Conservation (phyloP, 2,888 invertebrate species). For the Ormia ochracea region DNA sequence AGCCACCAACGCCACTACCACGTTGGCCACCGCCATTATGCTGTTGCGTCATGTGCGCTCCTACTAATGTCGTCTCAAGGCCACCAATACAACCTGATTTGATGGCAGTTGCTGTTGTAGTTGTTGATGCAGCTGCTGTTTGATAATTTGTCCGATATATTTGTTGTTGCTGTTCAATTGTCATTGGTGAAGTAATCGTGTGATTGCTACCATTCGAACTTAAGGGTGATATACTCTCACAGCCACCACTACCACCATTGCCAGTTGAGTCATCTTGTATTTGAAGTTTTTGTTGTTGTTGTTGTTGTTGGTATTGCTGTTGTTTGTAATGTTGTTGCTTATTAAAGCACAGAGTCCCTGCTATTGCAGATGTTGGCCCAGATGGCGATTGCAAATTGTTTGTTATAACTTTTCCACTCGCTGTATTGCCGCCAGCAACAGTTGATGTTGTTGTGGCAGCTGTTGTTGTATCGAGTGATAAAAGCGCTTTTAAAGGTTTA, state of each 20-base stretch:
- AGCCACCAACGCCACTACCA: conserved; percentile 45
- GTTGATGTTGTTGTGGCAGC: conserved; percentile 57
- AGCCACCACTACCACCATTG: conserved; percentile 54
- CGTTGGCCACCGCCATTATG: conserved; percentile 45
- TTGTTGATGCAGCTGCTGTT: conserved; percentile 39
- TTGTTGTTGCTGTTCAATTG: conserved; percentile 71
- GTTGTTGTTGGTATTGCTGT: conserved; percentile 61
- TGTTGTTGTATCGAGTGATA: conserved; percentile 72
- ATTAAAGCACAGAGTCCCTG: conserved; percentile 42
- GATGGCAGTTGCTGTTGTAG: conserved; percentile 53
- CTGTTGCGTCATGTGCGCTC: conserved; percentile 64
- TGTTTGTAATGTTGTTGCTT: conserved; percentile 53
- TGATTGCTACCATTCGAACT: conserved; percentile 75
- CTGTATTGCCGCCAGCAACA: conserved; percentile 15
- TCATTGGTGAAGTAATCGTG: conserved; percentile 74
- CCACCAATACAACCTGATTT: conserved; percentile 39
- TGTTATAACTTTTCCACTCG: conserved; percentile 58
- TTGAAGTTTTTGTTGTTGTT: conserved; percentile 60
- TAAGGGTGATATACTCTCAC: conserved; percentile 67
- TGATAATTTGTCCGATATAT: conserved; percentile 38
- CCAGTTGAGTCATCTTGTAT: conserved; percentile 67
- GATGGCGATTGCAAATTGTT: conserved; percentile 56
- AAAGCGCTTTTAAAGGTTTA: conserved; percentile 74
- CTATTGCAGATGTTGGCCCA: conserved; percentile 49
- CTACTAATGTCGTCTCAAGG: conserved; percentile 65